Percentiles rank a stretch among this genome's conserved stretches.
Evolutionary conservation across 2,888 invertebrate genomes (phyloP).

Genomic region (Luperina testacea): DNA sequence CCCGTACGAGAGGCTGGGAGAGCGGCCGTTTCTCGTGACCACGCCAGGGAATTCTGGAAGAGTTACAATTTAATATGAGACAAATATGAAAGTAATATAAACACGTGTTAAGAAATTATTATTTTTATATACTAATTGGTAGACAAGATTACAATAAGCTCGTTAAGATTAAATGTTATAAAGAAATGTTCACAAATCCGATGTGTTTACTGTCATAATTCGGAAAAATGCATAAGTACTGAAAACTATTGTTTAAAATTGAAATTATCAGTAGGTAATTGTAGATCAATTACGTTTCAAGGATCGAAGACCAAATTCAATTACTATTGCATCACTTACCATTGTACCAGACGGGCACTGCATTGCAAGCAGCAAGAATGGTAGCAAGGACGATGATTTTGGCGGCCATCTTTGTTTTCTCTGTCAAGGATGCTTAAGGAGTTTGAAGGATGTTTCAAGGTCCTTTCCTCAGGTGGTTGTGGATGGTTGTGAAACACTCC

Average conservation of each 20-base stretch:
- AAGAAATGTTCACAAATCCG: no score
- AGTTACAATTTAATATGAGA: slow-evolving; percentile 23
- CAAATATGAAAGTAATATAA: background rate
- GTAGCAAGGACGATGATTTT: slow-evolving; percentile 78
- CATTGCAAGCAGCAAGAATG: slow-evolving; percentile 74
- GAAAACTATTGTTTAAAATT: background rate
- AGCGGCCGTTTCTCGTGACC: slow-evolving; percentile 75
- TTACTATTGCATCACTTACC: slow-evolving; percentile 61
- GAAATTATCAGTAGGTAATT: background rate
- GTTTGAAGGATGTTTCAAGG: slow-evolving; percentile 29
- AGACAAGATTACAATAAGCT: background rate
- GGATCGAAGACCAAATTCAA: slow-evolving; percentile 17
- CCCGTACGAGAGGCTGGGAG: slow-evolving; percentile 82
- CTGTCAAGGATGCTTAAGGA: slow-evolving; percentile 68
- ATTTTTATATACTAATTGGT: background rate
- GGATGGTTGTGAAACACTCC: slow-evolving; percentile 83
- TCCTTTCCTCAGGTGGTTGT: slow-evolving; percentile 81
- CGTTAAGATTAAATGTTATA: background rate
- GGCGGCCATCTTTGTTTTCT: slow-evolving; percentile 77
- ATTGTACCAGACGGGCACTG: slow-evolving; percentile 77
- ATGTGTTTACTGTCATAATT: background rate
- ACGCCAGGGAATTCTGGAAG: slow-evolving; percentile 66
- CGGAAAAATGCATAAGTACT: background rate
- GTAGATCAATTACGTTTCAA: slow-evolving; percentile 14
- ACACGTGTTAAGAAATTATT: background rate